These are phyloP conservation scores for Eupleurogrammus muticus DNA, from an alignment of 2,797 vertebrate species.

Conservation along the genomic window DNA sequence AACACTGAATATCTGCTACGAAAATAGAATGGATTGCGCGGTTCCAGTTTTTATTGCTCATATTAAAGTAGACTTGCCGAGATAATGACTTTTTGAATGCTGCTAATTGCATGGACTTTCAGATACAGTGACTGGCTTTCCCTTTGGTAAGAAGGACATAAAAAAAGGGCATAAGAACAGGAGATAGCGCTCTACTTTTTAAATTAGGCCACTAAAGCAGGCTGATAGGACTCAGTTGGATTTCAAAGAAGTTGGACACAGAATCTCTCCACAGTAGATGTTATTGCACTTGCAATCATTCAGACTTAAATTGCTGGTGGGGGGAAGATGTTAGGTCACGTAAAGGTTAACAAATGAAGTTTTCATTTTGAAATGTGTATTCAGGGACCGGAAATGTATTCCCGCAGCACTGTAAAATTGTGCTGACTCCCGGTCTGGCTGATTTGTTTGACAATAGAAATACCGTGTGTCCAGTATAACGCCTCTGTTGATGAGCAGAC, in stretches of 20 bases:
- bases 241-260: conserved; percentile 43
- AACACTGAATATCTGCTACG: conserved; percentile 21
- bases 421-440: conserved; percentile 67
- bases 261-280: conserved; percentile 28
- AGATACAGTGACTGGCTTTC: conserved; percentile 38
- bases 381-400: conserved; percentile 61
- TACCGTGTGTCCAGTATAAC: conserved; percentile 61
- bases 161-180: conserved; percentile 48
- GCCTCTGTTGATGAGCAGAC: conserved; percentile 62
- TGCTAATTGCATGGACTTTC: conserved; percentile 53
- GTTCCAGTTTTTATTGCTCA: conserved; percentile 12
- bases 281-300: conserved; percentile 45
- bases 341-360: conserved; percentile 67
- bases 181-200: conserved; percentile 61
- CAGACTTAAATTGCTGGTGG: conserved; percentile 36
- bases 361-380: conserved; percentile 41
- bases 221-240: conserved; percentile 44
- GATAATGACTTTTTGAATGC: conserved; percentile 46
- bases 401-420: conserved; percentile 57
- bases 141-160: conserved; percentile 51
- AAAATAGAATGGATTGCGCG: conserved; percentile 38
- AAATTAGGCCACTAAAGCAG: conserved; percentile 72
- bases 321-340: conserved; percentile 44
- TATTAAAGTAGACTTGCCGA: conserved; percentile 11
- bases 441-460: conserved; percentile 72